Conservation (phyloP, 2,888 invertebrate genomes). For the Neoscelio sp. region DNA sequence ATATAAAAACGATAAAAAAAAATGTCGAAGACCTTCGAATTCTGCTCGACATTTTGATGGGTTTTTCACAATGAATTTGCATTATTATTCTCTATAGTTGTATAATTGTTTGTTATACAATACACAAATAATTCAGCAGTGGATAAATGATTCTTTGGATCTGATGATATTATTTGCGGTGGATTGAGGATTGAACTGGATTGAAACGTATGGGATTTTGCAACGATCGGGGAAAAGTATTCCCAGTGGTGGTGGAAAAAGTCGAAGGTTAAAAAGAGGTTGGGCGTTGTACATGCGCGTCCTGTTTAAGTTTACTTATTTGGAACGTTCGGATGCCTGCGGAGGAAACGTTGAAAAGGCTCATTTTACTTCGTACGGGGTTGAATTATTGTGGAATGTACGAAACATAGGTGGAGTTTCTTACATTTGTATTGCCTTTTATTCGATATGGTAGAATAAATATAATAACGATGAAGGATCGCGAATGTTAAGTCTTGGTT, state of each 20-base stretch:
- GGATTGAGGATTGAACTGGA: slow-evolving; percentile 5
- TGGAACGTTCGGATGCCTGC: slow-evolving; percentile 42
- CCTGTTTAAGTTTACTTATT: slow-evolving; percentile 54
- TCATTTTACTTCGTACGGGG: slow-evolving; percentile 33
- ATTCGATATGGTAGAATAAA: slow-evolving; percentile 26
- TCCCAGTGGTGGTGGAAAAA: slow-evolving; percentile 39
- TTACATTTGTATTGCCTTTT: no score
- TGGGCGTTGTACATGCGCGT: slow-evolving; percentile 47
- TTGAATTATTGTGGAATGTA: slow-evolving; percentile 52
- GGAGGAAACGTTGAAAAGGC: slow-evolving; percentile 40
- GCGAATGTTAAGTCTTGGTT: neutral
- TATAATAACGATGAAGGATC: slow-evolving; percentile 12
- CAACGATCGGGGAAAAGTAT: slow-evolving; percentile 20
- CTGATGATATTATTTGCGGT: slow-evolving; percentile 10
- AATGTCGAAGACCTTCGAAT: no score
- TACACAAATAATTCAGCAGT: no score
- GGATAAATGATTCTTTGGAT: no score
- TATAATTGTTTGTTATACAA: no score
- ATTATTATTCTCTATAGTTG: no score
- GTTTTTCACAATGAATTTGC: no score
- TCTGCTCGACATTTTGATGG: no score
- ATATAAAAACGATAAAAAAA: no score
- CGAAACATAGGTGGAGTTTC: slow-evolving; percentile 42
- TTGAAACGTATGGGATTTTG: slow-evolving; percentile 31
- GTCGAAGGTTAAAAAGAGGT: slow-evolving; percentile 55